Evolutionary conservation across 2,888 invertebrate genomes (phyloP).

Genomic region (Candidula unifasciata): DNA sequence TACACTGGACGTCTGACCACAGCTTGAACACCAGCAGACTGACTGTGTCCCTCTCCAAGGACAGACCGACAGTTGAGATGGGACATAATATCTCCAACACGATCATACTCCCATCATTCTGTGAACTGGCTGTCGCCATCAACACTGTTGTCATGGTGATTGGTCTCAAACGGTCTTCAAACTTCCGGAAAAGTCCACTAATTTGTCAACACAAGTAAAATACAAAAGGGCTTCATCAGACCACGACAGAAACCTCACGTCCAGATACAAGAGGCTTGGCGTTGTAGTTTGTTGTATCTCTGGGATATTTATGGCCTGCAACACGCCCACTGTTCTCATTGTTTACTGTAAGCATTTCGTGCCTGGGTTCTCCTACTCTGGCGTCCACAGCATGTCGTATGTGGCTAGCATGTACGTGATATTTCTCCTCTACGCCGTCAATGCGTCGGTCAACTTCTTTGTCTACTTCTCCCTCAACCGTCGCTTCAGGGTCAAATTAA

Average conservation of each 20-base stretch:
- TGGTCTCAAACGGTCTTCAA: neutral
- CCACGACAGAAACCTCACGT: too few relatives aligned
- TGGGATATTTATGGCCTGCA: neutral
- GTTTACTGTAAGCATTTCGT: conserved; percentile 24
- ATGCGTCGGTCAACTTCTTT: conserved; percentile 7
- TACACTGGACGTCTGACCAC: neutral
- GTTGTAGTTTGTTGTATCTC: conserved; percentile 1
- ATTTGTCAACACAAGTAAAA: neutral
- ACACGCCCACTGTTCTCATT: conserved; percentile 5
- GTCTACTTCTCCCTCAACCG: conserved; percentile 9
- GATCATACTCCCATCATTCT: conserved; percentile 20
- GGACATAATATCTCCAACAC: conserved; percentile 19
- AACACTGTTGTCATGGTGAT: conserved; percentile 17
- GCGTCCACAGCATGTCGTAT: neutral
- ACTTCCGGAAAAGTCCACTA: neutral
- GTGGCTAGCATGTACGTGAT: neutral
- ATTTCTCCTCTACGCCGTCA: conserved; percentile 6
- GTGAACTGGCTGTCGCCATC: neutral
- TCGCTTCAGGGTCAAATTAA: neutral
- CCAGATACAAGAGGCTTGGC: neutral
- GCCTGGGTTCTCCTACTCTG: neutral
- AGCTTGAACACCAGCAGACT: neutral
- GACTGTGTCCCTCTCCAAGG: neutral
- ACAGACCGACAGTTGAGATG: neutral
- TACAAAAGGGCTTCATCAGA: neutral